phyloP scores from a whole-genome alignment of 2,888 invertebrate species.

The Amblyteles armatorius region DNA sequence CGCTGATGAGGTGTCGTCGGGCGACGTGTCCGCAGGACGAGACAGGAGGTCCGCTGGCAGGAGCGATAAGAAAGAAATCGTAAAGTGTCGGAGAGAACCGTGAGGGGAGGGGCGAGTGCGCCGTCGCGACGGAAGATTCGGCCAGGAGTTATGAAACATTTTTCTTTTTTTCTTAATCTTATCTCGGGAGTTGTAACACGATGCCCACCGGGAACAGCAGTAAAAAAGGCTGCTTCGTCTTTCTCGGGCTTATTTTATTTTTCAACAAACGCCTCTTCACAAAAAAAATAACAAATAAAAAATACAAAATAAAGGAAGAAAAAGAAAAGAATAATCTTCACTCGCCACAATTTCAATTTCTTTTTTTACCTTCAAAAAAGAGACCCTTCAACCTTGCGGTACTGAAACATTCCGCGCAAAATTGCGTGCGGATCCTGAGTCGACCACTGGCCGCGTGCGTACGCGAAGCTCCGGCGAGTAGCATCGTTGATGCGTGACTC shows the following conservation, averaged over 20 bases:
- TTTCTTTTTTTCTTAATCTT: slow-evolving; percentile 47
- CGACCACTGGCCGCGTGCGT: slow-evolving; percentile 33
- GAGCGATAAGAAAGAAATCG: slow-evolving; percentile 52
- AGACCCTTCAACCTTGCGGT: background rate
- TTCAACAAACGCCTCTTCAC: slow-evolving; percentile 9
- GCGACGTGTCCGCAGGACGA: slow-evolving; percentile 8
- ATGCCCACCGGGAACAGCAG: slow-evolving; percentile 30
- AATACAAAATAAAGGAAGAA: too few relatives aligned
- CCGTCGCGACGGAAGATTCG: slow-evolving; percentile 66
- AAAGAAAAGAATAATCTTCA: background rate
- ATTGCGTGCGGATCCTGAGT: slow-evolving; percentile 41
- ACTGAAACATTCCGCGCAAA: slow-evolving; percentile 20
- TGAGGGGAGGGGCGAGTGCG: slow-evolving; percentile 24
- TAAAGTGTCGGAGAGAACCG: slow-evolving; percentile 52
- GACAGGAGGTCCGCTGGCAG: slow-evolving; percentile 23
- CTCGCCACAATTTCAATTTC: background rate
- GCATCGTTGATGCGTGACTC: slow-evolving; percentile 57
- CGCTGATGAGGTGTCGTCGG: slow-evolving; percentile 25
- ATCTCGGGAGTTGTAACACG: slow-evolving; percentile 54
- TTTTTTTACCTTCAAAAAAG: background rate
- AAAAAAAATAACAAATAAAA: background rate
- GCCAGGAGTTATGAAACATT: slow-evolving; percentile 62
- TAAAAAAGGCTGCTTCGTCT: background rate
- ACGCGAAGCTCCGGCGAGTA: slow-evolving; percentile 14
- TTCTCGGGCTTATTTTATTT: slow-evolving; percentile 7